A percentile compares a stretch with the other conserved stretches of the same genome.
These are phyloP conservation scores for Tetrax tetrax DNA, from an alignment of 2,113 vertebrate species.

Conservation along the genomic window DNA sequence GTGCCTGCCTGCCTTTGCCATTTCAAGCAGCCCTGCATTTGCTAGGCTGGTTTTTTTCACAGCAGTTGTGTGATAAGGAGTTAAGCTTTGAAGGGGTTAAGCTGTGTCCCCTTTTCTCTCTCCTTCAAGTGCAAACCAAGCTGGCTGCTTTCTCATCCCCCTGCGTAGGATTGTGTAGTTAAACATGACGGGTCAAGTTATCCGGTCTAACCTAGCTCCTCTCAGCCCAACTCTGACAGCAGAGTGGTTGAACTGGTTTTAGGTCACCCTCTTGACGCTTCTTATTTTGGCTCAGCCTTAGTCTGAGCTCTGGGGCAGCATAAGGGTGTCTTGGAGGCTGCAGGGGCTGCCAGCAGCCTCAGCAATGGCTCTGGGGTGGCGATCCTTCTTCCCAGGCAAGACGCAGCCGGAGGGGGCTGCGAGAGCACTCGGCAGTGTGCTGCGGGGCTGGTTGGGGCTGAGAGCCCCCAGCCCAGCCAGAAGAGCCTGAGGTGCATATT, in stretches of 20 bases:
- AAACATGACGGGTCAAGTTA: neutral
- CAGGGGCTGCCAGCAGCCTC: neutral
- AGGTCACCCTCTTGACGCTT: neutral
- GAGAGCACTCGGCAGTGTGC: neutral
- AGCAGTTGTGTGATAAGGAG: neutral
- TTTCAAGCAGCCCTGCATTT: neutral
- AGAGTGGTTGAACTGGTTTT: slow-evolving; percentile 10
- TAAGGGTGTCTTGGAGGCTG: neutral
- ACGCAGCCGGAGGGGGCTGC: accelerated
- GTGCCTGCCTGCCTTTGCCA: neutral
- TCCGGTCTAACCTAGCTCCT: neutral
- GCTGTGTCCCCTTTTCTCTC: neutral
- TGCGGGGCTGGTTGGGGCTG: neutral
- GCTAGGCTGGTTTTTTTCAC: neutral
- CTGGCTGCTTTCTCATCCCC: neutral
- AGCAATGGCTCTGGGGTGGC: neutral
- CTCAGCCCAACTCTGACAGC: neutral
- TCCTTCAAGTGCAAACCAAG: accelerated
- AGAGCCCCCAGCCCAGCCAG: neutral
- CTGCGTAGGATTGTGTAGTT: accelerated
- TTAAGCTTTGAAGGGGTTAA: neutral
- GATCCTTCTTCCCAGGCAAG: neutral
- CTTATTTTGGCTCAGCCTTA: neutral
- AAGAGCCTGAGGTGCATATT: neutral
- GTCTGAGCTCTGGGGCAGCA: neutral